Evolutionary conservation across 1,140 invertebrate genomes (phyloP).

Genomic region (Coptotermes formosanus): DNA sequence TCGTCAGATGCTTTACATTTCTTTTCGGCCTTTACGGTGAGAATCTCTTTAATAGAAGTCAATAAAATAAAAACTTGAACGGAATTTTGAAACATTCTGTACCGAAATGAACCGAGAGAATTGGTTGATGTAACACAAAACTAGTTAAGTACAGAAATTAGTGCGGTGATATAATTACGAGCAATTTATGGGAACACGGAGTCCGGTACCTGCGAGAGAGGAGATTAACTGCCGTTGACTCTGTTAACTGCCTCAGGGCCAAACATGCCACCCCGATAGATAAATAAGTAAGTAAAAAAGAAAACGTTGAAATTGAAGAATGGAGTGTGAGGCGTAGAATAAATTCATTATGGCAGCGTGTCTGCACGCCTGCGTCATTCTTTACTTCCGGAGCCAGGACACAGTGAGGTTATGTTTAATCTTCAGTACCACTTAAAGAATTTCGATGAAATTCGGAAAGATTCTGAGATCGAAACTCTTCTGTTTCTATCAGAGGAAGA

Average conservation of each 20-base stretch:
- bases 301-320: background rate
- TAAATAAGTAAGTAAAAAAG: background rate
- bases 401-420: no score
- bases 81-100: background rate
- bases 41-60: no score
- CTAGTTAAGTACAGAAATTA: slow-evolving; percentile 1
- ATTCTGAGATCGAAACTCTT: no score
- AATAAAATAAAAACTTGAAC: background rate
- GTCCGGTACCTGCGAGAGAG: background rate
- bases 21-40: no score
- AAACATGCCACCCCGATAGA: background rate
- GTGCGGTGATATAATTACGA: background rate
- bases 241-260: background rate
- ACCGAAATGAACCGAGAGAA: background rate
- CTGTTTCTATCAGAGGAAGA: no score
- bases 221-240: background rate
- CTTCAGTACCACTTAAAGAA: no score
- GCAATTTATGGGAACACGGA: background rate
- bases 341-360: background rate
- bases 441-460: no score
- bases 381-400: no score
- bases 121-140: background rate
- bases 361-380: no score
- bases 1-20: no score
- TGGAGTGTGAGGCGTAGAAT: background rate